phyloP scores from a whole-genome alignment of 2,888 invertebrate species.

The Protophormia terraenovae region DNA sequence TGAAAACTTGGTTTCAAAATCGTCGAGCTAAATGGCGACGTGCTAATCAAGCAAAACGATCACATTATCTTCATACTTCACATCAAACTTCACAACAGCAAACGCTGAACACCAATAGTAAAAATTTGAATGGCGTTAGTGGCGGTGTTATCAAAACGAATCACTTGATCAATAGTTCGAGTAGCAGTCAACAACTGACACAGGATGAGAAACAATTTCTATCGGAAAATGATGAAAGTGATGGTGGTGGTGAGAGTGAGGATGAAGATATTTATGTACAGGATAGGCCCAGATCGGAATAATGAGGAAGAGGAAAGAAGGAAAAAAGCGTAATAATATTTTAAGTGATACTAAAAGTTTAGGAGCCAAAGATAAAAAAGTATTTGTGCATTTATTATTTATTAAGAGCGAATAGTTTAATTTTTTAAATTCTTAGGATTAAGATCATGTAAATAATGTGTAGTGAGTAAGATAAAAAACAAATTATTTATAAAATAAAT shows the following conservation, averaged over 20 bases:
- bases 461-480: too few species aligned
- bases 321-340: too few species aligned
- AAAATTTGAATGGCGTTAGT: background rate
- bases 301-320: too few species aligned
- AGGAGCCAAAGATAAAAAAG: too few species aligned
- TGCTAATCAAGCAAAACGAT: slow-evolving; percentile 75
- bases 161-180: slow-evolving; percentile 1
- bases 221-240: slow-evolving; percentile 66
- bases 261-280: slow-evolving; percentile 68
- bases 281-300: slow-evolving; percentile 51
- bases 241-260: slow-evolving; percentile 71
- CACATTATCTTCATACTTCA: slow-evolving; percentile 14
- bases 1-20: slow-evolving; percentile 91
- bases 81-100: background rate
- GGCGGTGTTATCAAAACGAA: background rate
- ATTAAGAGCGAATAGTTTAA: too few species aligned
- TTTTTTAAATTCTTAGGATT: too few species aligned
- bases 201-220: slow-evolving; percentile 73
- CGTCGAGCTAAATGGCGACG: slow-evolving; percentile 90
- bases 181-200: slow-evolving; percentile 49
- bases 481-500: too few species aligned
- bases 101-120: background rate
- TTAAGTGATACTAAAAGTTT: too few species aligned
- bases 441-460: too few species aligned
- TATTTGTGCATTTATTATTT: too few species aligned